Evolutionary conservation across 2,113 vertebrate genomes (phyloP), one percentile per base, ranked within the genome.

Genomic region (Ceratotherium simum): DNA sequence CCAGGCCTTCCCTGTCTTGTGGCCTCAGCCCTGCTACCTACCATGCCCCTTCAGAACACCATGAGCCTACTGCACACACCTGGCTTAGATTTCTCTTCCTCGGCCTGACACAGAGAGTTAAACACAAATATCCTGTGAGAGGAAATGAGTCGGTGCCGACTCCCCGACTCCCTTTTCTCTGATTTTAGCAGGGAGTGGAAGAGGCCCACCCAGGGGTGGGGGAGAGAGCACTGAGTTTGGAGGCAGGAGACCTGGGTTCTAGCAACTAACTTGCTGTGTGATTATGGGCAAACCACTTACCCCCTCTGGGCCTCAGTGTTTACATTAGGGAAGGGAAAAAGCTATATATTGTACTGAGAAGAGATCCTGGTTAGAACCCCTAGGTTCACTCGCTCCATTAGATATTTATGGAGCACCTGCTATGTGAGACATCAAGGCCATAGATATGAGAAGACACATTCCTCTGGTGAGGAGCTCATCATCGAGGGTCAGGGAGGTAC

Each of bases 101-200:
- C 2, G 1, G 62, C 82, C 94, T 85, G 78, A 60, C 9, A 46
- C 78, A 56, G 46, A 90, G 69, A 64, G 12, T 72, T 76, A 89
- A 95, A 97, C 86, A 96, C 94, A 82, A 94, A 95, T 85, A 92
- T 79, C 97, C 94, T 93, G 69, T 23, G 33, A 89, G 87, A 91
- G 95, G 94, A 95, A 91, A 81, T 73, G 89, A 88, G 93, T 82
- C 2, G 39, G 75, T 48, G 54, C 79, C 21, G 25, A 54, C 67
- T 85, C 73, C 46, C 79, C 0, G 0, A 36, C 46, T 78, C 83
- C 81, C 46, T 86, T 82, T 54, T 58, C 85, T 90, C 72, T 67
- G 60, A 39, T 51, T 92, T 20, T 54, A 60, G 72, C 65, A 31
- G 42, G 42, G 42, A 8, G 10, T 3, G 10, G 31, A 75, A 58